phyloP scores from a whole-genome alignment of 2,888 invertebrate genomes.

The Noctua janthina region DNA sequence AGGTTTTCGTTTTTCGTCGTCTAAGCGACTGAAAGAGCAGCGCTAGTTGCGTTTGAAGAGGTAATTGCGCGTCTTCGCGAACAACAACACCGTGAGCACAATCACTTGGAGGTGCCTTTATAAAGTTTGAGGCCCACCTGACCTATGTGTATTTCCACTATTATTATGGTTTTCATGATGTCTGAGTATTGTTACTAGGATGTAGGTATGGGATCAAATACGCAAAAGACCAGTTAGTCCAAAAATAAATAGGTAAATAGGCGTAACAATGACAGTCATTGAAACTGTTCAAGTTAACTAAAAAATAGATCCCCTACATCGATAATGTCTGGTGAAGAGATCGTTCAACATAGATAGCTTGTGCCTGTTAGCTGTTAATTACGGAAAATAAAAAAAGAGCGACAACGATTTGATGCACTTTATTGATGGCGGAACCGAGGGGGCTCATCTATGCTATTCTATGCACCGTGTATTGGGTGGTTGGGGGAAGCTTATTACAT shows the following conservation, averaged over 20 bases:
- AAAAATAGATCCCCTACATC: constrained; percentile 59
- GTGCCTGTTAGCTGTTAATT: constrained; percentile 47
- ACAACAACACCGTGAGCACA: background rate
- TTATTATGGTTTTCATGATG: background rate
- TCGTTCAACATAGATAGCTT: constrained; percentile 58
- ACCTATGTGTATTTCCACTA: background rate
- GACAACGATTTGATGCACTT: constrained; percentile 62
- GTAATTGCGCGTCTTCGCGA: background rate
- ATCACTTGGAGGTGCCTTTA: background rate
- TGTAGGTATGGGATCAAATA: background rate
- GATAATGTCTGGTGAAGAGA: constrained; percentile 60
- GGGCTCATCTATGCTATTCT: constrained; percentile 29
- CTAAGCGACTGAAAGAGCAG: background rate
- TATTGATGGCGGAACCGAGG: constrained; percentile 70
- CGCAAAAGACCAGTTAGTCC: background rate
- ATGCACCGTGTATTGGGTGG: constrained; percentile 19
- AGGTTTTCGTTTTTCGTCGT: background rate
- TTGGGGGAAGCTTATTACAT: background rate
- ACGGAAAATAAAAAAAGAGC: constrained; percentile 69
- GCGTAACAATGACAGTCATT: constrained; percentile 8
- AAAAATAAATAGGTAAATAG: constrained; percentile 23
- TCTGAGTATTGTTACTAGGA: background rate
- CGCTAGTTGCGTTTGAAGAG: background rate
- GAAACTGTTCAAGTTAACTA: constrained; percentile 47
- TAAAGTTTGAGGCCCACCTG: background rate